Evolutionary conservation across 2,888 invertebrate species (phyloP), one percentile per base, ranked within the genome.

Genomic region (Congeria kusceri): DNA sequence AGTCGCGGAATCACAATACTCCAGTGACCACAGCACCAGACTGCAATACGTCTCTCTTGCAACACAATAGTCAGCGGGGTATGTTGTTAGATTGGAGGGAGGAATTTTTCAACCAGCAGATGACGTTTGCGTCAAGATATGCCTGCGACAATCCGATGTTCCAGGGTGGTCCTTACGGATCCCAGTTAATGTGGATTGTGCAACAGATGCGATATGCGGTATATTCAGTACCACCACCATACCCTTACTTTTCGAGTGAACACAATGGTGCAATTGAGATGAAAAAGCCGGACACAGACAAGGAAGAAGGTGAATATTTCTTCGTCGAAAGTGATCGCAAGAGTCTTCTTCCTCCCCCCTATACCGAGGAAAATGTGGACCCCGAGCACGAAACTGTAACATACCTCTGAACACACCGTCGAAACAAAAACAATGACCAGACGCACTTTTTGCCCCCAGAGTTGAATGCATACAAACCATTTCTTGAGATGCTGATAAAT

Each of bases 171-270:
- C 73, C 65, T 7, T 66, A 58, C 65, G 73, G 68, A 13, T 70
- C 59, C 67, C 82, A 83, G 44, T 49, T 78, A 53, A 73, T 79
- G 76, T 77, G 73, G 78, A 53, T 73, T 32, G 82, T 83, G 13
- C 76, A 79, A 47, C 78, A 75, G 39, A 73, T 83, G 76, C 63
- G 70, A 28, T 83, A 78, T 49, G 61, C 78, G 18, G 69, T 71
- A 9, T 66, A 66, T 39, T 49, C 63, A 3, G 58, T 44, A 3
- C 78, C 82, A 2, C 82, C 82, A 11, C 53, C 53, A 1, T 25
- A 53, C 25, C 25, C 11, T 25, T 7, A 7, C 3, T 53, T 15
- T 53, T 9, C 23, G 23, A 4, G 53, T 28, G 20, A 32, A 47
- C 23, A 47, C 25, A 20, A 15, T 53, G 20, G 25, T 25, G 25